These are phyloP conservation scores for Cranoglanis bouderius DNA, from an alignment of 2,113 vertebrate genomes.

Conservation along the genomic window DNA sequence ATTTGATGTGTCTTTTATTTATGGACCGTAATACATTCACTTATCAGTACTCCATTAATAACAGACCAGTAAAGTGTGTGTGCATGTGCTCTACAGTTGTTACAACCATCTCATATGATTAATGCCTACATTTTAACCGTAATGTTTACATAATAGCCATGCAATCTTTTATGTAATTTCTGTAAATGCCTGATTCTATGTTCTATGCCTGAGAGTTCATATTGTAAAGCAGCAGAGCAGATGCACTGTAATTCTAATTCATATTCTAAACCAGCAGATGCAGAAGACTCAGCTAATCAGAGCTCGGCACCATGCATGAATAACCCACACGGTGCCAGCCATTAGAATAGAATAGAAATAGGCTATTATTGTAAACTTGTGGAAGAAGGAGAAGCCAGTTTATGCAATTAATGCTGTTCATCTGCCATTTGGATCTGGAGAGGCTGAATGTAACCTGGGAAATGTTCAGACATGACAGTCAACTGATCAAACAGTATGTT, in stretches of 20 bases:
- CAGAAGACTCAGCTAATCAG: conserved; percentile 3
- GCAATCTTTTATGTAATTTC: background rate
- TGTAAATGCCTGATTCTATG: background rate
- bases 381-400: conserved; percentile 65
- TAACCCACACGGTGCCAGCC: conserved; percentile 45
- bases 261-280: conserved; percentile 17
- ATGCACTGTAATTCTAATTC: conserved; percentile 16
- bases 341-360: conserved; percentile 28
- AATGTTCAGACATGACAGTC: conserved; percentile 68
- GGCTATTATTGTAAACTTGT: conserved; percentile 26
- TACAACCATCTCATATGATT: background rate
- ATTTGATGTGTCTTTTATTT: background rate
- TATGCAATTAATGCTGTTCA: conserved; percentile 73
- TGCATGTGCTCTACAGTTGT: background rate
- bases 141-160: conserved; percentile 8
- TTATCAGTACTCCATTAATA: background rate
- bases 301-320: conserved; percentile 64
- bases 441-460: conserved; percentile 68
- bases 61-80: background rate
- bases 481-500: conserved; percentile 55
- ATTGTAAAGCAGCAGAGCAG: background rate
- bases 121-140: conserved; percentile 12
- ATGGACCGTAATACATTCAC: background rate
- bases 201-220: background rate
- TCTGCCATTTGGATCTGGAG: conserved; percentile 67